phyloP scores from a whole-genome alignment of 2,888 invertebrate genomes.

The Drosophila longiperda region DNA sequence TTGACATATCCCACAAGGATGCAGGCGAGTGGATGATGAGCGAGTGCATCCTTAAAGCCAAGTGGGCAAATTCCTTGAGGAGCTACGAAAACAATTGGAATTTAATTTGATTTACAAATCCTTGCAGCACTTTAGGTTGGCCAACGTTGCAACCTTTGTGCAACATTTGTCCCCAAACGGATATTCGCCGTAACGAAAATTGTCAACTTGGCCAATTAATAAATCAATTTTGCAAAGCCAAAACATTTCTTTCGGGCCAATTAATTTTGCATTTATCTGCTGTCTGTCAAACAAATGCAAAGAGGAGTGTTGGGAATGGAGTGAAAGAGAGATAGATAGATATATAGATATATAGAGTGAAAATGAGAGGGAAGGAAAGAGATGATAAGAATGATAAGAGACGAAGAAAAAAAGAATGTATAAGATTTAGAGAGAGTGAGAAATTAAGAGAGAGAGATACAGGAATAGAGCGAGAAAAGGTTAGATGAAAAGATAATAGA shows the following conservation, averaged over 20 bases:
- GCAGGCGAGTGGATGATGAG: constrained; percentile 3
- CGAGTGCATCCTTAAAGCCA: constrained; percentile 27
- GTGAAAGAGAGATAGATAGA: neutral
- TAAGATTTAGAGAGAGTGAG: neutral
- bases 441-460: neutral
- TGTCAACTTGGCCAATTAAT: constrained; percentile 77
- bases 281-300: constrained; percentile 41
- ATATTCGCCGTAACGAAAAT: constrained; percentile 19
- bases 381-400: too few relatives aligned
- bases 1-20: constrained; percentile 42
- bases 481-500: neutral
- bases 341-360: neutral
- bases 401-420: neutral
- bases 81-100: constrained; percentile 63
- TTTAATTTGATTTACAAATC: constrained; percentile 66
- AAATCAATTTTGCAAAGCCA: constrained; percentile 62
- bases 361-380: too few relatives aligned
- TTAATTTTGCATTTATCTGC: constrained; percentile 63
- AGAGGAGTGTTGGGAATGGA: neutral
- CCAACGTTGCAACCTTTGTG: constrained; percentile 20
- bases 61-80: constrained; percentile 59
- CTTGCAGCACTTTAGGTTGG: neutral
- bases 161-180: constrained; percentile 31
- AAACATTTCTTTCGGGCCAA: constrained; percentile 42
- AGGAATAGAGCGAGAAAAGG: neutral